These are phyloP conservation scores for Aphrocallistes beatrix DNA, from an alignment of 37 sponge, comb jelly and placozoan species.

Conservation along the genomic window DNA sequence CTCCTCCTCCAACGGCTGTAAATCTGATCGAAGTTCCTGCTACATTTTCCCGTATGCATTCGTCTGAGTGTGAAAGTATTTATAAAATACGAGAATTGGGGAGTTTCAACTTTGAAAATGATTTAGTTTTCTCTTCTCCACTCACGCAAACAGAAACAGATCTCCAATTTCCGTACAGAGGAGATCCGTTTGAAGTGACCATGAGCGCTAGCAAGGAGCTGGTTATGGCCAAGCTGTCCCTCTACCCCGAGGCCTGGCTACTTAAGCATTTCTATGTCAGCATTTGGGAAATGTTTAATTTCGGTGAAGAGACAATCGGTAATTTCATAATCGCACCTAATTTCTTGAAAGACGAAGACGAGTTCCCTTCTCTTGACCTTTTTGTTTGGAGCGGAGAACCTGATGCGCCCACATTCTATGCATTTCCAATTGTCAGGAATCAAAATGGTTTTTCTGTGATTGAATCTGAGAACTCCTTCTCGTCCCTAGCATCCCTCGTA, in stretches of 20 bases:
- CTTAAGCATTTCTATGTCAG: not conserved
- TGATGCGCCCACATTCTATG: not conserved
- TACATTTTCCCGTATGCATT: too few species aligned
- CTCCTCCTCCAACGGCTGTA: too few species aligned
- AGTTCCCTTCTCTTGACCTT: not conserved
- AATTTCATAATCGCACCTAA: not conserved
- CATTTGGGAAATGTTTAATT: not conserved
- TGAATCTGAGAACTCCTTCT: not conserved
- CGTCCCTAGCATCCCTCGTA: not conserved
- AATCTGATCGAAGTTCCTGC: too few species aligned
- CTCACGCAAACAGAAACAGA: too few species aligned
- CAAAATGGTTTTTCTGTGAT: not conserved
- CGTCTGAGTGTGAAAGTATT: too few species aligned
- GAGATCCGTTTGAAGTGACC: not conserved
- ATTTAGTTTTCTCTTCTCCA: too few species aligned
- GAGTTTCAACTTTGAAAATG: too few species aligned
- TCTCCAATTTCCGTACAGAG: not conserved
- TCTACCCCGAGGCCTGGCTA: slow-evolving; percentile 2
- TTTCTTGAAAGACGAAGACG: not conserved
- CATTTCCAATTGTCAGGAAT: not conserved
- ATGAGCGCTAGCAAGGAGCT: not conserved
- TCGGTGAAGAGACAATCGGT: not conserved
- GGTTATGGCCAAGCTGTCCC: not conserved
- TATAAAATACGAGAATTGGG: too few species aligned
- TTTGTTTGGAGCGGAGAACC: not conserved